Conservation (phyloP, 2,888 invertebrate species). For the Junonia oenone region DNA sequence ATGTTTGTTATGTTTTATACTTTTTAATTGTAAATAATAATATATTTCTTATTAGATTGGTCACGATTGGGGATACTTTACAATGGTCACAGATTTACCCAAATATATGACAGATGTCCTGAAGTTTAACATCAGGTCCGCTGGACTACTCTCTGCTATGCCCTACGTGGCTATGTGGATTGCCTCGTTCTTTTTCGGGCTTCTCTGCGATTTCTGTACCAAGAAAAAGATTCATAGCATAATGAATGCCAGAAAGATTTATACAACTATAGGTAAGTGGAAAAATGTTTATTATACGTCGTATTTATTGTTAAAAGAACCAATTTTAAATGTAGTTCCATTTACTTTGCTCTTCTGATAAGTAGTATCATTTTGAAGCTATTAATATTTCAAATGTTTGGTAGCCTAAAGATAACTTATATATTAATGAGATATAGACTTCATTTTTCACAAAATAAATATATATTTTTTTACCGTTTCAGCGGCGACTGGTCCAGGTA, state of each 20-base stretch:
- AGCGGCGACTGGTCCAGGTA: slow-evolving; percentile 84
- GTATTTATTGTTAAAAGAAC: background rate
- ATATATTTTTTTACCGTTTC: slow-evolving; percentile 27
- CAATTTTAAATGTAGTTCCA: background rate
- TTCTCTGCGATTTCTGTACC: slow-evolving; percentile 85
- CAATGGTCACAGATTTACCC: slow-evolving; percentile 85
- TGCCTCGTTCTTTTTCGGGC: slow-evolving; percentile 82
- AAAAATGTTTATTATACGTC: background rate
- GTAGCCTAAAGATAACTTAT: too few species aligned
- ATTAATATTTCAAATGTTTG: too few species aligned
- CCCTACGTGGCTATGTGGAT: slow-evolving; percentile 85
- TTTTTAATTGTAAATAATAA: too few species aligned
- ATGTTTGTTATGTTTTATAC: too few species aligned
- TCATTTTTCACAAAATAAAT: background rate
- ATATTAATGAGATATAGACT: too few species aligned
- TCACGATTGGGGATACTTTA: slow-evolving; percentile 85
- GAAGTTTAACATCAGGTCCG: slow-evolving; percentile 82
- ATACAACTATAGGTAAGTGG: slow-evolving; percentile 82
- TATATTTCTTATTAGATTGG: too few species aligned
- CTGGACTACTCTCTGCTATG: slow-evolving; percentile 82
- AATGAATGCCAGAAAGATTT: slow-evolving; percentile 81
- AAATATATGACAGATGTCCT: slow-evolving; percentile 85
- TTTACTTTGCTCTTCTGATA: too few species aligned
- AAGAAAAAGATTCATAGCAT: slow-evolving; percentile 78
- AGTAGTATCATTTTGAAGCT: too few species aligned